These are phyloP conservation scores for Corythaeola cristata DNA, from an alignment of 2,113 vertebrate species.

Conservation along the genomic window DNA sequence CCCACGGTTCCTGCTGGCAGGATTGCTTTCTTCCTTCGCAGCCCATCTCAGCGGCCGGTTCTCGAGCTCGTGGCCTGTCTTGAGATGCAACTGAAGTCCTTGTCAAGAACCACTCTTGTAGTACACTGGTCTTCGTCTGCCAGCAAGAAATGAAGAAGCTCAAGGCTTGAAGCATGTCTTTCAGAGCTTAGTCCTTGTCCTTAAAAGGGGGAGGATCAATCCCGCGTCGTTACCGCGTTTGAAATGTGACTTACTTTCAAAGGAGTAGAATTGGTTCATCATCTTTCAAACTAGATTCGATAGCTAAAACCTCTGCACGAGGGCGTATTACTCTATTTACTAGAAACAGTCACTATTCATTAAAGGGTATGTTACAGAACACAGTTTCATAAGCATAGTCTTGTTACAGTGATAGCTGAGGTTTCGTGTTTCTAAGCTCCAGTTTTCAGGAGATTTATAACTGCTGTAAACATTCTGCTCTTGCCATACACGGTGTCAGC, in stretches of 20 bases:
- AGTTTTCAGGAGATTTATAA: slow-evolving; percentile 69
- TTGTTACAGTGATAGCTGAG: slow-evolving; percentile 61
- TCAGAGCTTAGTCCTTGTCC: slow-evolving; percentile 26
- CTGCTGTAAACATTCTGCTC: slow-evolving; percentile 65
- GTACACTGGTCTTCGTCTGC: slow-evolving; percentile 58
- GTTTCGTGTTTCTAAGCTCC: slow-evolving; percentile 69
- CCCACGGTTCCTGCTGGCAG: slow-evolving; percentile 89
- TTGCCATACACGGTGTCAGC: slow-evolving; percentile 62
- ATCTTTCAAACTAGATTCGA: slow-evolving; percentile 34
- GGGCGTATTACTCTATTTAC: slow-evolving; percentile 11
- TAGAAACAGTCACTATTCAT: slow-evolving; percentile 24
- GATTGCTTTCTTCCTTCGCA: slow-evolving; percentile 75
- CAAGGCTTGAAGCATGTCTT: slow-evolving; percentile 59
- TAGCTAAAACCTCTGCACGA: slow-evolving; percentile 28
- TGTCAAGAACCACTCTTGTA: slow-evolving; percentile 69
- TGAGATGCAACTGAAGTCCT: slow-evolving; percentile 30
- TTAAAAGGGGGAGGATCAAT: background rate
- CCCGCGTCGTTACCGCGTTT: background rate
- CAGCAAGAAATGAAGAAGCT: slow-evolving; percentile 61
- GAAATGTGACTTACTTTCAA: slow-evolving; percentile 39
- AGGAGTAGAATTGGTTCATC: slow-evolving; percentile 54
- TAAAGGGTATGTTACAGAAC: slow-evolving; percentile 23
- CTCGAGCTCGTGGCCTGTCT: slow-evolving; percentile 51
- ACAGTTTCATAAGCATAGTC: slow-evolving; percentile 49
- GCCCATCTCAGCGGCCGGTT: slow-evolving; percentile 64